Conservation (phyloP, 2,888 invertebrate genomes). For the Parasteatoda lunata region DNA sequence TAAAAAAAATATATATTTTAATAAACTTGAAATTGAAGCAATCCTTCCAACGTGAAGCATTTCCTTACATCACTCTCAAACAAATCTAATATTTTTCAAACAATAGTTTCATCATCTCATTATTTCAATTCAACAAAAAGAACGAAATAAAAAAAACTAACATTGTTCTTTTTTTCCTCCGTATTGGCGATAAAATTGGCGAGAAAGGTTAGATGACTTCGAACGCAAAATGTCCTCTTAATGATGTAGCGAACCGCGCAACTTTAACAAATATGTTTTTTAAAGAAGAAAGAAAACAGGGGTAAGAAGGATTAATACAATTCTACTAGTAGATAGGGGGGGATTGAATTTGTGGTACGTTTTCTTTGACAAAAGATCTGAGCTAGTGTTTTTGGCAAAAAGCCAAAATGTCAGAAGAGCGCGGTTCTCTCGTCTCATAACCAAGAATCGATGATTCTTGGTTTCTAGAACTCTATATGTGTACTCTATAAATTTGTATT, state of each 20-base stretch:
- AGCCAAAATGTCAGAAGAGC: conserved; percentile 55
- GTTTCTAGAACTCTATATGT: not conserved
- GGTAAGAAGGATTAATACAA: conserved; percentile 46
- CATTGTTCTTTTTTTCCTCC: not conserved
- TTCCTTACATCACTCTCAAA: no score
- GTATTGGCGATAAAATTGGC: not conserved
- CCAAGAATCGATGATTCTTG: conserved; percentile 49
- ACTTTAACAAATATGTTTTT: conserved; percentile 43
- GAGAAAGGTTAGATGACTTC: not conserved
- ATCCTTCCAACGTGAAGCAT: no score
- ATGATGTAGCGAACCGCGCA: not conserved
- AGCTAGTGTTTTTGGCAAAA: conserved; percentile 41
- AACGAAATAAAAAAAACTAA: not conserved
- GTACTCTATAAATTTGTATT: no score
- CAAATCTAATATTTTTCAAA: no score
- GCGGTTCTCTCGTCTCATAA: conserved; percentile 32
- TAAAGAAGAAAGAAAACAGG: conserved; percentile 14
- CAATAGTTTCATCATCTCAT: no score
- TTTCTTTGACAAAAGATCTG: conserved; percentile 34
- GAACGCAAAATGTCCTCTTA: not conserved
- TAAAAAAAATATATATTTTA: no score
- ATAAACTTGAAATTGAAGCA: no score
- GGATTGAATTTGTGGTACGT: conserved; percentile 54
- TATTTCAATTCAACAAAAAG: no score
- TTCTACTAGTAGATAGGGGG: conserved; percentile 27